Base-by-base conservation (phyloP, 1,140 invertebrate species). In the Oedothorax gibbosus region DNA sequence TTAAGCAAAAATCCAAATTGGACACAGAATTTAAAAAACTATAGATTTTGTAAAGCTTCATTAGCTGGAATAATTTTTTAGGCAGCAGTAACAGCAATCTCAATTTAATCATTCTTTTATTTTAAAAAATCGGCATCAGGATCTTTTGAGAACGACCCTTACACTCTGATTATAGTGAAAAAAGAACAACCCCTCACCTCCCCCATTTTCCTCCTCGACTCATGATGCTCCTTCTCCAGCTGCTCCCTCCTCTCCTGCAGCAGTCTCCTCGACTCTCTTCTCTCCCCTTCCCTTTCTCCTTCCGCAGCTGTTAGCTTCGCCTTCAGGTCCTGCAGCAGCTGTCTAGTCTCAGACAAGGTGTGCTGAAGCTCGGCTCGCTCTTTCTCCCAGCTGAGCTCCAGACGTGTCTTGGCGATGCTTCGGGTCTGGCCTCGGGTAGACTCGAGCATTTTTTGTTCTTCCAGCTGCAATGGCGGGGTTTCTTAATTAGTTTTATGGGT, bases 351-450 rank as follows among this genome's bases (percentile, higher is more conserved):
- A 88, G 96, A 94, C 7, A 98, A 90, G 21, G 98, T 90, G 10
- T 96, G 92, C 87, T 97, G 96, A 88, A 98, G 96, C 88, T 98
- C 96, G 88, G 96, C 95, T 77, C 97, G 92, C 89, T 99, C 97
- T 89, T 98, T 98, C 88, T 98, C 96, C 97, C 97, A 99, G 0
- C 96, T 96, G 14, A 98, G 90, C 89, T 98, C 97, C 92, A 98
- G 94, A 60, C 95, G 93, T 1, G 96, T 96, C 89, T 95, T 94
- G 69, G 96, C 90, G 35, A 95, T 94, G 86, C 96, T 94, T 88
- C 96, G 95, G 0, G 95, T 95, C 80, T 96, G 91, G 1, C 89
- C 89, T 10, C 89, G 85, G 9, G 87, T 87, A 0, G 87, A 88
- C 50, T 89, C 88, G 20, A 90, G 87, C 9, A 91, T 87, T 51